Conservation (phyloP, 2,113 vertebrate genomes). For the Glaucomys volans region DNA sequence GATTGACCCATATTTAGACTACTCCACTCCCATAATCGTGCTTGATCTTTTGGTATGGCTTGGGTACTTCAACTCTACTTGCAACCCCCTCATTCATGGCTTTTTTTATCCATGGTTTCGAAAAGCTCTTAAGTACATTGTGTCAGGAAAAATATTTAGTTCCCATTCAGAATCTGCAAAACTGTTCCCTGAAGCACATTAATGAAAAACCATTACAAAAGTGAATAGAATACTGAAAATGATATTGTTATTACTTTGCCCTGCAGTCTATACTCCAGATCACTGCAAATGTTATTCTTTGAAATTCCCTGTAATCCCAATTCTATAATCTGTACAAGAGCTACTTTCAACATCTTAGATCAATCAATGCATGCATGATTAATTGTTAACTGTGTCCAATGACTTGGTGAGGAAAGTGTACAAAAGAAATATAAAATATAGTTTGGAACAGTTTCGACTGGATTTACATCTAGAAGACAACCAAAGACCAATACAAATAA, state of each 20-base stretch:
- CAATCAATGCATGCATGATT: background rate
- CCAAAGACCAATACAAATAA: background rate
- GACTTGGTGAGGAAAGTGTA: background rate
- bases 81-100: conserved; percentile 82
- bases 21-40: conserved; percentile 76
- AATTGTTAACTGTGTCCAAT: background rate
- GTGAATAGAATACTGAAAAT: background rate
- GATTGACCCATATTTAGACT: conserved; percentile 79
- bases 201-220: background rate
- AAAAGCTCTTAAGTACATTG: conserved; percentile 75
- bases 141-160: conserved; percentile 81
- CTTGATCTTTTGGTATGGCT: conserved; percentile 82
- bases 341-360: background rate
- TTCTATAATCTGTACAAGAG: background rate
- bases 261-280: background rate
- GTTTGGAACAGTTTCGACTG: background rate
- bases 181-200: conserved; percentile 72
- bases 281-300: background rate
- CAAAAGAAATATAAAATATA: background rate
- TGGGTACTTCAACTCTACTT: conserved; percentile 83
- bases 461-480: background rate
- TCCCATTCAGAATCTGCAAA: conserved; percentile 72
- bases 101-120: conserved; percentile 84
- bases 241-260: background rate
- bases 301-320: background rate